Base-by-base conservation (phyloP, 2,797 vertebrate genomes). In the Limnodromus scolopaceus region DNA sequence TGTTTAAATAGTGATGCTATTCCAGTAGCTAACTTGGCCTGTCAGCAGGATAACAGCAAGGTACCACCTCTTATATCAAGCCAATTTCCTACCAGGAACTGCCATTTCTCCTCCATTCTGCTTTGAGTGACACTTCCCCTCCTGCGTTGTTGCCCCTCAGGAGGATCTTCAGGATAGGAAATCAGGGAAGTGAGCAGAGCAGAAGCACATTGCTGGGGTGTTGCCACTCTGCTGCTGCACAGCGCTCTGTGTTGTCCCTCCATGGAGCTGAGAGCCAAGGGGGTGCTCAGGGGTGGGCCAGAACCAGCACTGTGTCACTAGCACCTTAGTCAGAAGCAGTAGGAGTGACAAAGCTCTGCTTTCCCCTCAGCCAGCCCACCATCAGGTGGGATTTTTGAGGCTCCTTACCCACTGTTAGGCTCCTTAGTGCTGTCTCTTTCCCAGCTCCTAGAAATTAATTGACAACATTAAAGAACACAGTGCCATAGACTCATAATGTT, bases 1-100 rank as follows among this genome's bases (percentile, higher is more conserved):
- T 74, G 69, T 58, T 87, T 95, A 86, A 93, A 84, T 45, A 87
- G 20, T 43, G 66, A 71, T 91, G 36, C 15, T 79, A 25, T 82
- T 82, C 25, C 2, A 2, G 28, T 39, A 30, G 76, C 53, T 82
- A 64, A 36, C 58, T 72, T 90, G 58, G 58, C 43, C 77, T 90
- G 28, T 38, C 87, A 84, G 70, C 83, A 82, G 66, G 84, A 11
- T 68, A 89, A 79, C 70, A 79, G 39, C 77, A 93, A 92, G 92
- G 22, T 90, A 90, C 58, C 58, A 76, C 46, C 16, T 92, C 77
- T 84, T 66, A 48, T 15, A 55, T 92, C 54, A 75, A 58, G 39
- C 61, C 72, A 48, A 2, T 70, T 85, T 85, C 63, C 69, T 76
- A 55, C 10, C 27, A 61, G 51, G 68, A 84, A 30, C 70, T 83